Evolutionary conservation across 1,140 invertebrate species (phyloP).

Genomic region (Drosophila guanche): DNA sequence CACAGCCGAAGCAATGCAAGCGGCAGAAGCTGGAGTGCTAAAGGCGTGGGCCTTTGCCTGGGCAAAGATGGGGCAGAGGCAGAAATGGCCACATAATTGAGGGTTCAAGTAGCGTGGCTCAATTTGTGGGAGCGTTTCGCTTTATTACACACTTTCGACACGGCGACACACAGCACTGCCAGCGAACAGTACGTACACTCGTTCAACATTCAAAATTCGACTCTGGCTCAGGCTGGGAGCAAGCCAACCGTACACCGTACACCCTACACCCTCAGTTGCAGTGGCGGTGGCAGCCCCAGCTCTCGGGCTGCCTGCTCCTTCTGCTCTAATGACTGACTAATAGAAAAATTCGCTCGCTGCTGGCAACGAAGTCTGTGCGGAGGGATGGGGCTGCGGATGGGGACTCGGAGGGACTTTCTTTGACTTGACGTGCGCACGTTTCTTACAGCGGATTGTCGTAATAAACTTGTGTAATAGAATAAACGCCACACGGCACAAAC

Average conservation of each 20-base stretch:
- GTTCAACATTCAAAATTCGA: constrained; percentile 13
- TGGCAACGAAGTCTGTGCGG: constrained; percentile 14
- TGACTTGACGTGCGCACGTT: constrained; percentile 71
- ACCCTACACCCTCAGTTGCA: not conserved
- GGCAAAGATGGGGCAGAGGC: constrained; percentile 11
- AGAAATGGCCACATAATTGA: constrained; percentile 77
- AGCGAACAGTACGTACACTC: constrained; percentile 20
- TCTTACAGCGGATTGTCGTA: constrained; percentile 67
- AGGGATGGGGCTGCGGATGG: not conserved
- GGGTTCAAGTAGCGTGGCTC: constrained; percentile 77
- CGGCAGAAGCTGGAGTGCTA: not conserved
- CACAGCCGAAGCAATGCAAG: not conserved
- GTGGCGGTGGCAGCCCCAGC: constrained; percentile 7
- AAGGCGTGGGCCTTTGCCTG: not conserved
- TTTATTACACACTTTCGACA: constrained; percentile 81
- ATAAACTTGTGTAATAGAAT: constrained; percentile 82
- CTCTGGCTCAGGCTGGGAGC: constrained; percentile 36
- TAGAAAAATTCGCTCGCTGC: constrained; percentile 72
- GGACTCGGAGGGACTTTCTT: constrained; percentile 43
- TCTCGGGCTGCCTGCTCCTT: constrained; percentile 38
- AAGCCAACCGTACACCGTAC: constrained; percentile 50
- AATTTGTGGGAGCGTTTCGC: constrained; percentile 76
- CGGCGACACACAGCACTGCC: constrained; percentile 42
- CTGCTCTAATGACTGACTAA: constrained; percentile 77
- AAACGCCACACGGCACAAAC: constrained; percentile 72